Evolutionary conservation across 2,113 vertebrate genomes (phyloP), one percentile per base, ranked within the genome.

Genomic region (Uropsilus gracilis): DNA sequence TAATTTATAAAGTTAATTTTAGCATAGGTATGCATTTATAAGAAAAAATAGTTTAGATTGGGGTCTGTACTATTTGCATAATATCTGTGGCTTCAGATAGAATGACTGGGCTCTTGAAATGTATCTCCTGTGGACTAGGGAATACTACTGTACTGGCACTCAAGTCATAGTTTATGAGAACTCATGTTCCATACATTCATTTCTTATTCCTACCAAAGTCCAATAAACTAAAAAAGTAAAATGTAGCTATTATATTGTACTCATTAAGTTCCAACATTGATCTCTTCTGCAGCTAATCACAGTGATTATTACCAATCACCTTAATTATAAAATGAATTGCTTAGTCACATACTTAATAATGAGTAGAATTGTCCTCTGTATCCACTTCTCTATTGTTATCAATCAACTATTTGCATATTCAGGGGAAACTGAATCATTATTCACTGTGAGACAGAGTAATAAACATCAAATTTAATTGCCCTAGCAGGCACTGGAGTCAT

Each of bases 381-480:
- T 90, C 91, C 72, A 89, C 97, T 97, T 93, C 95, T 96, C 89
- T 81, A 22, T 94, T 94, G 91, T 94, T 97, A 97, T 95, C 96
- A 97, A 95, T 97, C 97, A 97, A 95, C 87, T 95, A 85, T 96
- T 98, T 96, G 75, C 91, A 82, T 94, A 96, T 46, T 97, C 97
- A 34, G 39, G 95, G 93, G 94, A 97, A 98, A 95, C 96, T 86
- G 83, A 91, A 95, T 88, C 48, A 2, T 96, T 97, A 96, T 94
- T 96, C 96, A 97, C 90, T 97, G 92, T 75, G 90, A 92, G 97
- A 96, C 71, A 96, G 96, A 95, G 94, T 96, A 98, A 97, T 89
- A 98, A 97, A 97, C 97, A 97, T 97, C 94, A 97, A 93, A 98
- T 97, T 97, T 98, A 98, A 98, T 98, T 98, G 97, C 87, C 72